Conservation (phyloP, 1,140 invertebrate genomes). For the Procambarus clarkii region DNA sequence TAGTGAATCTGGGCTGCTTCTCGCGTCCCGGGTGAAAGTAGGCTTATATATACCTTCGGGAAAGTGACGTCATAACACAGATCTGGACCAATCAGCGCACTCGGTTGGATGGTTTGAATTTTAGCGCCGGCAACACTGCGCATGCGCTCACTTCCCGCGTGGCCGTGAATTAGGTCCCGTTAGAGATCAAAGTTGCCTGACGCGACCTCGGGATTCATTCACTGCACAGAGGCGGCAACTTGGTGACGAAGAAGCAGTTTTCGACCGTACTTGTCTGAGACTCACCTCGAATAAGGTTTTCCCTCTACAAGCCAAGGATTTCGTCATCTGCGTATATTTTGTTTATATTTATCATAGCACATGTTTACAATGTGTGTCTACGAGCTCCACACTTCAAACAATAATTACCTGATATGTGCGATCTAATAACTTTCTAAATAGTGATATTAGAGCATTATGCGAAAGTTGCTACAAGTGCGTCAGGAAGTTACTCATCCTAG, state of each 20-base stretch:
- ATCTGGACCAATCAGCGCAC: conserved; percentile 41
- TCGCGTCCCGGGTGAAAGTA: conserved; percentile 59
- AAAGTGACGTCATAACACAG: conserved; percentile 46
- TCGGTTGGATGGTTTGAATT: conserved; percentile 51
- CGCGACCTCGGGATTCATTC: conserved; percentile 66
- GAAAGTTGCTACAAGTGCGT: conserved; percentile 44
- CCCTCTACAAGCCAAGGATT: neutral
- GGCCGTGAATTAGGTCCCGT: conserved; percentile 71
- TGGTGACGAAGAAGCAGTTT: conserved; percentile 28
- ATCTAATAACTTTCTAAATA: neutral
- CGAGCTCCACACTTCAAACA: too few species aligned
- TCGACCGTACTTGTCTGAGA: conserved; percentile 46
- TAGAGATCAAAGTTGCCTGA: conserved; percentile 68
- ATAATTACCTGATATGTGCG: too few species aligned
- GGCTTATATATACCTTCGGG: conserved; percentile 50
- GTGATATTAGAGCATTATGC: neutral
- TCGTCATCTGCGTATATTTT: conserved; percentile 39
- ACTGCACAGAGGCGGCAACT: conserved; percentile 46
- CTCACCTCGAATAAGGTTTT: conserved; percentile 8
- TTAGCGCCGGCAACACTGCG: conserved; percentile 39
- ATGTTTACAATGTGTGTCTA: neutral
- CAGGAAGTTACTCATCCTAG: conserved; percentile 67
- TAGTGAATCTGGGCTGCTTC: conserved; percentile 33
- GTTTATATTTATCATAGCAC: neutral
- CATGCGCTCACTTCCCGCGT: conserved; percentile 66